Base-by-base conservation (phyloP, 2,888 invertebrate genomes). In the Nomada lathburiana region DNA sequence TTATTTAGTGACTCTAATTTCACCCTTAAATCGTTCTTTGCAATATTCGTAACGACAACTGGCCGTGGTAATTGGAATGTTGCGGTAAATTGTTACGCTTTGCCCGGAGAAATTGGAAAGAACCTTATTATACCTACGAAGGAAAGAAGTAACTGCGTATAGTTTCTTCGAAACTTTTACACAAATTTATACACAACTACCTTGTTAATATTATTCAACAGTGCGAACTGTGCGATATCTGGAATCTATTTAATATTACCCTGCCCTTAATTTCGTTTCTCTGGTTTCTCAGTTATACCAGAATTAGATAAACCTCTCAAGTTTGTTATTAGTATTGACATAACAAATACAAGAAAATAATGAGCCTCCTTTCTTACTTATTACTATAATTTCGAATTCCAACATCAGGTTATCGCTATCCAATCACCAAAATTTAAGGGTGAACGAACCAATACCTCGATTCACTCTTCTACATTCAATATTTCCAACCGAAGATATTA, bases 1-100 rank as follows among this genome's bases (percentile, higher is more conserved):
- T 69, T 65, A 76, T 63, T 78, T 55, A 68, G 29, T 47, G 36
- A 23, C 26, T 11, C 20, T 26, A 18, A 47, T 63, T 59, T 70
- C 70, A 13, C 57, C 18, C 44, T 47, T 79, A 53, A 65, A 70
- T 64, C 44, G 53, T 65, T 53, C 47, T 44, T 20, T 50, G 36
- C 13, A 13, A 59, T 72, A 16, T 20, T 62, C 71, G 20, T 23
- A 63, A 42, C 55, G 5, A 26, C 52, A 11, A 68, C 47, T 63
- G 29, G 53, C 13, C 20, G 20, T 16, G 13, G 29, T 71, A 71
- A 71, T 53, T 26, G 53, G 18, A 53, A 70, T 42, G 44, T 36
- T 29, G 26, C n/a, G 26, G 26, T 16, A 13, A 18, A 57, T 0
- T 50, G 36, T 59, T 29, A 52, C 5, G 16, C 52, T 52, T 42